Evolutionary conservation across 2,113 vertebrate species (phyloP), one percentile per base, ranked within the genome.

Genomic region (Ciconia boyciana): DNA sequence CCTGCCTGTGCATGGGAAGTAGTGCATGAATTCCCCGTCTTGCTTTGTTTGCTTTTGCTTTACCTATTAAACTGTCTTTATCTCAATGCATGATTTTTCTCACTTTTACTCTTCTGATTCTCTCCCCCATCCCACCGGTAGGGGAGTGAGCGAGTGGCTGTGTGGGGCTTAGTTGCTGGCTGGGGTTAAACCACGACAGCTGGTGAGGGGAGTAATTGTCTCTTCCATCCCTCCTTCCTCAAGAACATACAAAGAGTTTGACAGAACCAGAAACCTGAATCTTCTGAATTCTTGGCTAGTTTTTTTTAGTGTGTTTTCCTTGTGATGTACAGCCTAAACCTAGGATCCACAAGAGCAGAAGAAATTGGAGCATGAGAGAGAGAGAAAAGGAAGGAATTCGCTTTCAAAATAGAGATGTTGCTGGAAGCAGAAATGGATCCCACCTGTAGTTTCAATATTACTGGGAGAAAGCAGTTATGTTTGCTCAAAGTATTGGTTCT

Each of bases 161-260:
- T 11, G 13, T 17, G 46, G 26, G 0, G 4, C 32, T 32, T 41
- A 9, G 46, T 7, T 32, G 21, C 16, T 0, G 0, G 6, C 10
- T 69, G 6, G 6, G 6, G 8, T 61, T 69, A 75, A 66, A 75
- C 8, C 9, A 41, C 1, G 2, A 14, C 6, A 58, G 2, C 8
- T 43, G 9, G 4, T 66, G 44, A 66, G 13, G 22, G 7, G 2
- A 32, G 14, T 62, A 62, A 54, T 74, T 75, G 4, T 60, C 3
- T 74, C 17, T 54, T 68, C 46, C 6, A 41, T 28, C 11, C 20
- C 4, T n/a, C 10, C 20, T 41, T 66, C 34, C 46, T 75, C 34
- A 87, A 54, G 60, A 80, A 39, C 39, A 26, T 16, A 31, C 9
- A 72, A 62, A 43, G 32, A 41, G 3, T 44, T 21, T 58, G 49